Evolutionary conservation across 1,140 invertebrate species (phyloP).

Genomic region (Drosophila eugracilis): DNA sequence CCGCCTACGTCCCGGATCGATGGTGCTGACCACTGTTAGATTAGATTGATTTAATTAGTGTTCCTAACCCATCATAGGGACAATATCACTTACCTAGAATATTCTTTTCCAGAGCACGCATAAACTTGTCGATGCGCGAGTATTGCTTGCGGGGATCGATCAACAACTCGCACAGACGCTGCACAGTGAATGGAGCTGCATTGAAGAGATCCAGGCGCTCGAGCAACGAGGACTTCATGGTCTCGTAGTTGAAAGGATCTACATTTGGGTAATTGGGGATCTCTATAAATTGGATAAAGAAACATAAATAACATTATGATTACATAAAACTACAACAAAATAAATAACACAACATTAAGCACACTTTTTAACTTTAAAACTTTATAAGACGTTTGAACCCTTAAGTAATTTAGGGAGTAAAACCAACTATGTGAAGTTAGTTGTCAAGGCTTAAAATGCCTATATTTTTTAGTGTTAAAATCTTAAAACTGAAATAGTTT

Average conservation of each 20-base stretch:
- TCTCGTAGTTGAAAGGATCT: conserved; percentile 95
- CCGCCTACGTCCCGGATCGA: conserved; percentile 91
- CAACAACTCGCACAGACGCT: conserved; percentile 96
- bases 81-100: conserved; percentile 87
- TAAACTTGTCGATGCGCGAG: conserved; percentile 97
- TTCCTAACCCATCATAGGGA: too few species aligned
- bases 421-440: too few species aligned
- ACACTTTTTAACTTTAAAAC: too few species aligned
- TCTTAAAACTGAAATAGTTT: too few species aligned
- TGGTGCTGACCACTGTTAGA: conserved; percentile 93
- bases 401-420: too few species aligned
- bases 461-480: too few species aligned
- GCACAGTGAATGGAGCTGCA: conserved; percentile 98
- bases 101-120: conserved; percentile 97
- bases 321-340: too few species aligned
- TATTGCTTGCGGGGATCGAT: conserved; percentile 97
- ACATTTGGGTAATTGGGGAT: conserved; percentile 94
- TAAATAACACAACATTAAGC: too few species aligned
- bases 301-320: too few species aligned
- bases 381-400: too few species aligned
- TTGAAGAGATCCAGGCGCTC: conserved; percentile 93
- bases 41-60: too few species aligned
- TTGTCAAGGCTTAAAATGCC: too few species aligned
- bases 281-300: conserved; percentile 78
- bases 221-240: conserved; percentile 93